Conservation (phyloP, 2,888 invertebrate genomes). For the Drosophila subquinaria region DNA sequence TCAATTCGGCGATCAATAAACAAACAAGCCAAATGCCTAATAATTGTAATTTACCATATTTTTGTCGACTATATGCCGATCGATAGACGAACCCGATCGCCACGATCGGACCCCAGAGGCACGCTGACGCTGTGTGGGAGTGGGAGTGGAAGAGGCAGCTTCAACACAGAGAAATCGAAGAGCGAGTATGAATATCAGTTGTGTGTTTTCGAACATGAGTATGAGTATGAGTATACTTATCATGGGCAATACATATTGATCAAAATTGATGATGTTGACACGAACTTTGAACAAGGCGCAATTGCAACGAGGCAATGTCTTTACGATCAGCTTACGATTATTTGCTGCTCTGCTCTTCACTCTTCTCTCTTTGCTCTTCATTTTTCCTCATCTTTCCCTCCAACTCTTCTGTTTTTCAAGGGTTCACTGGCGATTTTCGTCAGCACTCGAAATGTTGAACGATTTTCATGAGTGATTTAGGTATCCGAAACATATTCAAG, state of each 20-base stretch:
- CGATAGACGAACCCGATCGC: conserved; percentile 61
- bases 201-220: conserved; percentile 22
- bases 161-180: not conserved
- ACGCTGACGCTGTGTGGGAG: conserved; percentile 24
- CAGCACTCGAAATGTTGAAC: conserved; percentile 48
- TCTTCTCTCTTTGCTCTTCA: not conserved
- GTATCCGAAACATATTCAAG: conserved; percentile 62
- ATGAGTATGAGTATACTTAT: conserved; percentile 32
- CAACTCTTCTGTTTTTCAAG: conserved; percentile 49
- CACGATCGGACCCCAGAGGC: conserved; percentile 70
- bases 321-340: conserved; percentile 48
- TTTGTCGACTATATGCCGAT: conserved; percentile 74
- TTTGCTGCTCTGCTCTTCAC: conserved; percentile 25
- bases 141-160: conserved; percentile 29
- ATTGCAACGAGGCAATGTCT: conserved; percentile 61
- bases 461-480: conserved; percentile 62
- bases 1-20: conserved; percentile 78
- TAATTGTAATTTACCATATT: conserved; percentile 81
- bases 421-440: conserved; percentile 50
- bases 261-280: conserved; percentile 82
- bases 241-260: conserved; percentile 74
- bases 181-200: conserved; percentile 21
- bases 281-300: conserved; percentile 77
- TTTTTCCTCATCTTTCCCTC: not conserved
- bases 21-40: conserved; percentile 80